Base-by-base conservation (phyloP, 1,140 invertebrate genomes). In the Euborellia annulipes region DNA sequence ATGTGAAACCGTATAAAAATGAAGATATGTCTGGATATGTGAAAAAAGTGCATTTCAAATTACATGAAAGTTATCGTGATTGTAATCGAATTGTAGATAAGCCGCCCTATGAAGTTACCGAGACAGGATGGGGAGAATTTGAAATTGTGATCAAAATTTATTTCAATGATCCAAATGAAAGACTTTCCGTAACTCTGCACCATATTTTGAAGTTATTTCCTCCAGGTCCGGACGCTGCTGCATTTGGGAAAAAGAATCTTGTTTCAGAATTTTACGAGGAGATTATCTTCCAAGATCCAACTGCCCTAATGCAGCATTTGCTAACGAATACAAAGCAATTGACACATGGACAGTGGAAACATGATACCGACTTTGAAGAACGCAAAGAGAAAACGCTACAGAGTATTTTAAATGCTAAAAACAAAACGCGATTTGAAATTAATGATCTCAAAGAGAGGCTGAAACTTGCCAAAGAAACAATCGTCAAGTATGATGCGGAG, bases 61-160 rank as follows among this genome's bases (percentile, higher is more conserved):
- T 98, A 1, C 94, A 98, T 59, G 93, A 98, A 62, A 96, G 91
- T 65, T 98, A 98, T 61, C 76, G 86, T 1, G 97, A 96, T 66
- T 85, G 83, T 6, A 95, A 91, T 60, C 70, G 94, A 59, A 82
- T 96, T 51, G 69, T 96, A 0, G 83, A 82, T 0, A 92, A 93
- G 61, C 91, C 92, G 2, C 95, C 95, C 0, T 99, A 95, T 62
- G 92, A 98, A 71, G 76, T 99, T 0, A 91, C 83, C 0, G 96
- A 99, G 68, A 98, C 95, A 41, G 96, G 95, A 2, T 99, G 96
- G 95, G 96, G 96, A 55, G 96, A 99, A 68, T 99, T 99, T 68
- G 96, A 98, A 67, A 86, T 98, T 53, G 83, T 91, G 20, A 97
- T 98, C 17, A 97, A 98, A 63, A 90, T 99, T 45, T 93, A 91